These are phyloP conservation scores for Eumacrocentrus americanus DNA, from an alignment of 2,888 invertebrate genomes.

Conservation along the genomic window DNA sequence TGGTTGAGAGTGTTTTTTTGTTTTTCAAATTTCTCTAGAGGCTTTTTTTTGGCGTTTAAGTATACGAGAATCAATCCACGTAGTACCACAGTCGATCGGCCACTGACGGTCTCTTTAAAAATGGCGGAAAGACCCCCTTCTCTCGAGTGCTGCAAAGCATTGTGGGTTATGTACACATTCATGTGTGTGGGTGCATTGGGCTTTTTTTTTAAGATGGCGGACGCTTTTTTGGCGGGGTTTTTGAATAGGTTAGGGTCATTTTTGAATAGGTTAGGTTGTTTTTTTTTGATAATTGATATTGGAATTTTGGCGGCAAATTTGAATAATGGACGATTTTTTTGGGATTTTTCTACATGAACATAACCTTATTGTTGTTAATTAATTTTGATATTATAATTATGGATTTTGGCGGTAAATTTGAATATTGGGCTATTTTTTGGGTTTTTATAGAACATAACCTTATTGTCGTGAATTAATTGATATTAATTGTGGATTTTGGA, in stretches of 20 bases:
- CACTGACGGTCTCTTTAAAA: constrained; percentile 39
- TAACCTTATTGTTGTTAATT: too few relatives aligned
- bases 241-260: not conserved
- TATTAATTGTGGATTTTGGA: too few relatives aligned
- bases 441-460: too few relatives aligned
- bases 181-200: not conserved
- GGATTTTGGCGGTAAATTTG: too few relatives aligned
- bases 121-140: constrained; percentile 30
- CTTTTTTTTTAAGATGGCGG: constrained; percentile 2
- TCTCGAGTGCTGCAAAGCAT: constrained; percentile 8
- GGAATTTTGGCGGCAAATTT: too few relatives aligned
- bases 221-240: not conserved
- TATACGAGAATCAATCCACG: constrained; percentile 9
- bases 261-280: not conserved
- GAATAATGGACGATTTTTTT: too few relatives aligned
- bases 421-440: too few relatives aligned
- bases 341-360: too few relatives aligned
- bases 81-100: constrained; percentile 33
- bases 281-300: too few relatives aligned
- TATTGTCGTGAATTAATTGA: too few relatives aligned
- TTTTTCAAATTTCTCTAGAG: not conserved
- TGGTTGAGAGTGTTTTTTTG: not conserved
- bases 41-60: not conserved
- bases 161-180: not conserved
- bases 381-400: too few relatives aligned